Evolutionary conservation across 2,113 vertebrate genomes (phyloP).

Genomic region (Poicephalus meyeri): DNA sequence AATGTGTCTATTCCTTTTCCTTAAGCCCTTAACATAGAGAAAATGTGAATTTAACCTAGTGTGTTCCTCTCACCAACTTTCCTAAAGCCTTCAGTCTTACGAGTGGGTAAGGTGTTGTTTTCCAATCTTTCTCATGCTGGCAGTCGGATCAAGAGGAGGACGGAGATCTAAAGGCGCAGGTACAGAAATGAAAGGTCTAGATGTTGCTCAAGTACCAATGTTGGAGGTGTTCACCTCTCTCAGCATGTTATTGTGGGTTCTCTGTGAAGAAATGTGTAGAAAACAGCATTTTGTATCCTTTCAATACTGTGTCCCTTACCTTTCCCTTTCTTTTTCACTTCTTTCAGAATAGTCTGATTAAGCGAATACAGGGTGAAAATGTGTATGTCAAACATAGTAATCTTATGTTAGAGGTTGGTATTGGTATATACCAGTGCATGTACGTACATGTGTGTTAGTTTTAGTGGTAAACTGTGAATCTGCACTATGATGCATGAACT

Average conservation of each 20-base stretch:
- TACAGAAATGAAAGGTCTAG: slow-evolving; percentile 67
- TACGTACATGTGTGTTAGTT: slow-evolving; percentile 76
- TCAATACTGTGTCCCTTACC: slow-evolving; percentile 73
- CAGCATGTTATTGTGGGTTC: slow-evolving; percentile 60
- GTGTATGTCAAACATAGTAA: slow-evolving; percentile 99
- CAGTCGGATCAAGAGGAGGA: slow-evolving; percentile 97
- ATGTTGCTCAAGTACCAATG: background rate
- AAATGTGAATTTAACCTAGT: background rate
- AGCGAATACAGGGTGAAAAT: slow-evolving; percentile 92
- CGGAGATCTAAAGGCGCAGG: slow-evolving; percentile 81
- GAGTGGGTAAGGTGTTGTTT: slow-evolving; percentile 69
- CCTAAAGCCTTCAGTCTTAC: background rate
- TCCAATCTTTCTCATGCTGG: slow-evolving; percentile 74
- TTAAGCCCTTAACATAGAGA: background rate
- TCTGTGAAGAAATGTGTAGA: slow-evolving; percentile 60
- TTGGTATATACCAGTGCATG: slow-evolving; percentile 84
- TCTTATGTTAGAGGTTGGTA: slow-evolving; percentile 99
- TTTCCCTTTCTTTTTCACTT: slow-evolving; percentile 81
- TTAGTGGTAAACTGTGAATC: slow-evolving; percentile 57
- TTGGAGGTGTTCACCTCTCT: slow-evolving; percentile 7
- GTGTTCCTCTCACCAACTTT: background rate
- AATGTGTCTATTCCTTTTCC: background rate
- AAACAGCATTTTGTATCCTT: slow-evolving; percentile 64
- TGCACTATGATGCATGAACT: slow-evolving; percentile 75
- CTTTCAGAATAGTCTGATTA: slow-evolving; percentile 96